These are phyloP conservation scores for Triops longicaudatus DNA, from an alignment of 1,140 invertebrate species.

Conservation along the genomic window DNA sequence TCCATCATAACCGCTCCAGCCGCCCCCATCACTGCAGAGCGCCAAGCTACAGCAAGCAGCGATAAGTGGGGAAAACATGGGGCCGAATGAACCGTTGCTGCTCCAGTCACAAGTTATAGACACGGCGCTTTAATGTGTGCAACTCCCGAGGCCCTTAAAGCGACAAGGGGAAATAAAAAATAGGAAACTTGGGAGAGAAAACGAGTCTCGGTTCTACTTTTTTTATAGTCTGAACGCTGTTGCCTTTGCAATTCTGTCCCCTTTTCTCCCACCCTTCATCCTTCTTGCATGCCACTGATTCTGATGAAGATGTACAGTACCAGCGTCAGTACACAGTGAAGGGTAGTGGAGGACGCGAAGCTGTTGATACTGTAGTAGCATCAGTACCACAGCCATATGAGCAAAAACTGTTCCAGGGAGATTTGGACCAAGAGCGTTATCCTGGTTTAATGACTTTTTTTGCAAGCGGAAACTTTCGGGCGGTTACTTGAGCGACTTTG, in stretches of 20 bases:
- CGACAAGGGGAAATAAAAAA: background rate
- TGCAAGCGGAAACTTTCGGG: background rate
- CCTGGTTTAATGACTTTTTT: background rate
- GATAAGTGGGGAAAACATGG: conserved; percentile 11
- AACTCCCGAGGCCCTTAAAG: background rate
- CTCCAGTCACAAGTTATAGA: conserved; percentile 12
- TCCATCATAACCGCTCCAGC: background rate
- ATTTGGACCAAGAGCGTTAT: background rate
- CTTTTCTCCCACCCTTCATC: too few species aligned
- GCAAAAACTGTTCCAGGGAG: too few species aligned
- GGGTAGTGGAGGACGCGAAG: background rate
- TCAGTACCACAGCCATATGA: too few species aligned
- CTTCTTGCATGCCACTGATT: background rate
- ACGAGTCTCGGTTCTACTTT: background rate
- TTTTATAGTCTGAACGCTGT: background rate
- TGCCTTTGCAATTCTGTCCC: background rate
- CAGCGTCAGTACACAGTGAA: background rate
- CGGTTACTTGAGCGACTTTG: background rate
- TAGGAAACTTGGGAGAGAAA: background rate
- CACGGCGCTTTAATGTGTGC: conserved; percentile 1
- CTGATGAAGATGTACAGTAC: background rate
- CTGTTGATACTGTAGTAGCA: too few species aligned
- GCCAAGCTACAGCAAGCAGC: conserved; percentile 5
- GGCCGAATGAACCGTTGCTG: background rate
- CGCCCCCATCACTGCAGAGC: background rate